Base-by-base conservation (phyloP, 2,113 vertebrate species). In the Mustela lutreola region DNA sequence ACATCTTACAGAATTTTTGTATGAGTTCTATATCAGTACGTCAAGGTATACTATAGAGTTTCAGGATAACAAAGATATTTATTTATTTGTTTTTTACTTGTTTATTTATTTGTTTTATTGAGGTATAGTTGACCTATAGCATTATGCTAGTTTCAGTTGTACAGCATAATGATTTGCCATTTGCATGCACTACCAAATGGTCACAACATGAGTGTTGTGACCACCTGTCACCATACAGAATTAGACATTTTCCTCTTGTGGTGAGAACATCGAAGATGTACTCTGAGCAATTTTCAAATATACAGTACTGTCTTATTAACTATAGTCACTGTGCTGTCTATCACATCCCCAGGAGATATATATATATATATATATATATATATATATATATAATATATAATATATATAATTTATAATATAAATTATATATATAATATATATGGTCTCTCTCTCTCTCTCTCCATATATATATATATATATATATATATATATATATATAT, bases 61-160 rank as follows among this genome's bases (percentile, higher is more conserved):
- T 79, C 71, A 73, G 75, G 53, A 62, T 97, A 60, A 19, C 53
- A 91, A 94, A 36, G 18, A 9, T 76, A 48, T 56, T 92, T 94
- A 33, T 33, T 21, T 70, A 70, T 36, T 70, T 67, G 18, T 15
- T 53, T 53, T 15, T 65, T 33, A 79, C 11, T 79, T 53, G 14
- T 15, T 92, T 94, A 33, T 33, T 33, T 70, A 70, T 36, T 70
- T 67, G n/a, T 33, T 16, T 67, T 33, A 79, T n/a, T 79, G 31
- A 79, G 76, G 31, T 53, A 79, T 79, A 53, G 33, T n/a, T 53
- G 76, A 79, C 76, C 45, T 33, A 11, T 79, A n/a, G 33, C 31
- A 53, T 53, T 53, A 53, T 7, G 18, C 15, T 50, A 79, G 76
- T 79, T 79, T 53, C 76, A 53, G 28, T 19, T n/a, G 4, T 53